Percentiles rank a stretch among this genome's conserved stretches.
These are phyloP conservation scores for Sparidentex hasta DNA, from an alignment of 2,797 vertebrate species.

Conservation along the genomic window DNA sequence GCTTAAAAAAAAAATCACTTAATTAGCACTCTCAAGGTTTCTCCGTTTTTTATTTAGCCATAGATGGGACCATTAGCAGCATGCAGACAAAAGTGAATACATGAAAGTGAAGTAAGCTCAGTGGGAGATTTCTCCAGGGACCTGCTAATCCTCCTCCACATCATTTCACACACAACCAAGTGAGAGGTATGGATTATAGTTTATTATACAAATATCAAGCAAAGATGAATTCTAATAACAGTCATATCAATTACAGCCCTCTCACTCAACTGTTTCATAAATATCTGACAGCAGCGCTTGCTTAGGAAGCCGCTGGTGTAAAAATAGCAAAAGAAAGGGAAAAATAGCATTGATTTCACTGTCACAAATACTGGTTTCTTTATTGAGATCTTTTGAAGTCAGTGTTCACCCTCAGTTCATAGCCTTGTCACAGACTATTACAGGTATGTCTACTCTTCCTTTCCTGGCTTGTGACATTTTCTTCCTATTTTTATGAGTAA, in stretches of 20 bases:
- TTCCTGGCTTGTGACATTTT: constrained; percentile 46
- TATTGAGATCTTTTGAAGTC: constrained; percentile 70
- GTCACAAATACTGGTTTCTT: constrained; percentile 62
- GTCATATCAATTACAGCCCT: constrained; percentile 70
- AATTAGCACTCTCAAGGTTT: constrained; percentile 75
- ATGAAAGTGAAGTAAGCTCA: constrained; percentile 78
- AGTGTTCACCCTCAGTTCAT: constrained; percentile 61
- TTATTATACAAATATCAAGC: constrained; percentile 84
- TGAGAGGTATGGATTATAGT: constrained; percentile 79
- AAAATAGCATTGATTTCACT: constrained; percentile 69
- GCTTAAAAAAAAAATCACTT: constrained; percentile 66
- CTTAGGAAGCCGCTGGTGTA: constrained; percentile 66
- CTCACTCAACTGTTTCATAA: constrained; percentile 62
- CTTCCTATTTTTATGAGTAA: constrained; percentile 53
- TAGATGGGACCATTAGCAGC: constrained; percentile 68
- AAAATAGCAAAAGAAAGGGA: constrained; percentile 76
- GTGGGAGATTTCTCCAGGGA: constrained; percentile 80
- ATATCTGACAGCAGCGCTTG: constrained; percentile 55
- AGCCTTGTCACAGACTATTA: constrained; percentile 76
- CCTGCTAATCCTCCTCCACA: constrained; percentile 72
- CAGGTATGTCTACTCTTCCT: constrained; percentile 38
- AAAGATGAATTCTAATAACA: constrained; percentile 72
- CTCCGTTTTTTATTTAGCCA: constrained; percentile 18
- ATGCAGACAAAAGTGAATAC: constrained; percentile 74
- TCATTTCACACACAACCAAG: constrained; percentile 71